Base-by-base conservation (phyloP, 2,113 vertebrate species). In the Toxostoma redivivum region DNA sequence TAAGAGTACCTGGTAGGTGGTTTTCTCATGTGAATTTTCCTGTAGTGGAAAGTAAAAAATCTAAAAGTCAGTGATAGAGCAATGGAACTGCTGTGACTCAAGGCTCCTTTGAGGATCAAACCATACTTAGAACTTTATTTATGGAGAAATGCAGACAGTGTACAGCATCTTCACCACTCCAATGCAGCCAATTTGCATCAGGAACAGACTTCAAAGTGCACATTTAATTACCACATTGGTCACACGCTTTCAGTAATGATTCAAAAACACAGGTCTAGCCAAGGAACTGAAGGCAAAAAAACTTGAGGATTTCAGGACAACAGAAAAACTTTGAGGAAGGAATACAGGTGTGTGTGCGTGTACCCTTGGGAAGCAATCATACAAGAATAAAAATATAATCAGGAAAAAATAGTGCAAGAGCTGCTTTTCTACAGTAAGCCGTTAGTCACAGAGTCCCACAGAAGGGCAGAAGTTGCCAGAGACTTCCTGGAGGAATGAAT, bases 271-370 rank as follows among this genome's bases (percentile, higher is more conserved):
- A 76, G 33, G 51, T 79, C n/a, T n/a, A 48, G 40, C 56, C 23
- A 53, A 66, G n/a, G 20, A 45, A 35, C 54, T 30, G 37, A 85
- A 88, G 19, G 42, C 22, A 66, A 70, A 56, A 40, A 85, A n/a
- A 10, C 9, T 11, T 37, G 5, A 51, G 9, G 12, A 69, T 35
- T 83, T 72, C 27, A 42, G 65, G 33, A 17, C 13, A 85, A 85
- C 20, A 50, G 25, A 35, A 70, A 76, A 79, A 40, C 8, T 17
- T 0, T 1, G 17, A 62, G 20, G 50, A 87, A 60, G 27, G 31
- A 62, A 61, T 24, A 30, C 5, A 31, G 0, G 1, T 19, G 4
- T 12, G 24, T 6, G 2, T 16, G 13, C 21, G 4, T 0, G 7
- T 12, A 23, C 12, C 10, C 27, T 56, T 33, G 15, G 42, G 31